Evolutionary conservation across 2,113 vertebrate species (phyloP), one percentile per base, ranked within the genome.

Genomic region (Seriola rivoliana): DNA sequence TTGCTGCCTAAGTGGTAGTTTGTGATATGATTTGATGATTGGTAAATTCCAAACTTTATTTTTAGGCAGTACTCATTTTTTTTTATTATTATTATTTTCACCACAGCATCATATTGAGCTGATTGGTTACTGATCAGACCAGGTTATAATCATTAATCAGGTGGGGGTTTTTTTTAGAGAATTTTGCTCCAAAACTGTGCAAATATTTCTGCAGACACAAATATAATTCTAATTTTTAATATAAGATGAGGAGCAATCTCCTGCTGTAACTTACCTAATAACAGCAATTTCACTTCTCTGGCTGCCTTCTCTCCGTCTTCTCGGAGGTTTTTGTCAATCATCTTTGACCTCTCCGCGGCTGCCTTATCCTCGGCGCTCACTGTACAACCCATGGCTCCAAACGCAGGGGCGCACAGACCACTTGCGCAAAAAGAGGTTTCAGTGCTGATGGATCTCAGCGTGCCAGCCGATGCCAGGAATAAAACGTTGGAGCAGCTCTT

Each of bases 271-370:
- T 93, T 94, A 98, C 97, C 97, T 72, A 99, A 91, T 50, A 99
- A 91, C 8, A 99, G 96, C 95, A 99, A 93, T 72, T 99, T 99
- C 92, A 98, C 97, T 92, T 98, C 97, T 90, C 97, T 93, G 88
- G 97, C 97, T 52, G 97, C 97, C 90, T 99, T 99, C 95, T 99
- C 97, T 70, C 97, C 97, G 74, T 98, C 97, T 82, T 98, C 97
- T 10, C 97, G 96, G 72, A 98, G 97, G 89, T 99, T 98, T 92
- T 97, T 98, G 94, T 99, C 97, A 90, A 99, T 99, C 97, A 98
- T 98, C 90, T 97, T 97, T 54, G 97, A 99, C 91, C 97, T 96
- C 94, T 99, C 97, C 69, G 96, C 96, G 40, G 97, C 97, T 90
- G 96, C 97, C 95, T 99, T 98, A 92, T 98, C 97, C 91, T 98